Percentiles rank a stretch among this genome's conserved stretches.
phyloP scores from a whole-genome alignment of 1,140 invertebrate genomes.

The Drosophila sechellia region DNA sequence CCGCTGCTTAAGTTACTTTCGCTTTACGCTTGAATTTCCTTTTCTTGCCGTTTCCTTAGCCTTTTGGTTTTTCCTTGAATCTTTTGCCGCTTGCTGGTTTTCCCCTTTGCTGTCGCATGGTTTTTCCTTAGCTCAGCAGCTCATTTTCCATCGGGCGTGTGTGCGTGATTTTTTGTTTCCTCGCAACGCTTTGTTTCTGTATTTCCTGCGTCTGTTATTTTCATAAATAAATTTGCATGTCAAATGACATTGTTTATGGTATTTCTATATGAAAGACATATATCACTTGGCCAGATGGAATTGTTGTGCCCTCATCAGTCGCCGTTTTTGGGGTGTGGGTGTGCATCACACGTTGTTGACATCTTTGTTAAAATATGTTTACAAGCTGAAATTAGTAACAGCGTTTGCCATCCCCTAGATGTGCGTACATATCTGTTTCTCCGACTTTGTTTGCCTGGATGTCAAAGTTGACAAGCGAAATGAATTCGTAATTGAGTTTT shows the following conservation, averaged over 20 bases:
- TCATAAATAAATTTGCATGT: constrained; percentile 83
- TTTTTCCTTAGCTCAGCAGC: constrained; percentile 71
- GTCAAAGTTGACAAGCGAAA: constrained; percentile 75
- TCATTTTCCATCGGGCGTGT: constrained; percentile 66
- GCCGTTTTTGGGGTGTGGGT: constrained; percentile 32
- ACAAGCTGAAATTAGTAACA: constrained; percentile 77
- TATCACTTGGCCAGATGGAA: constrained; percentile 56
- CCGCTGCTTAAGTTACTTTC: constrained; percentile 78
- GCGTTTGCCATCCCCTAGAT: constrained; percentile 29
- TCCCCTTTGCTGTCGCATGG: constrained; percentile 19
- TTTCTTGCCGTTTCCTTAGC: constrained; percentile 28
- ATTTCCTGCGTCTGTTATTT: constrained; percentile 71
- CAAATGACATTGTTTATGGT: constrained; percentile 82
- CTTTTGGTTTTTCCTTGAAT: constrained; percentile 14
- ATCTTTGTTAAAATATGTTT: constrained; percentile 83
- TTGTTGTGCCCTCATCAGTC: constrained; percentile 29
- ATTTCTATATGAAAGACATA: constrained; percentile 77
- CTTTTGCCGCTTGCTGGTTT: constrained; percentile 30
- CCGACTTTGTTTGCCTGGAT: constrained; percentile 52
- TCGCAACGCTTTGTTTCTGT: constrained; percentile 40
- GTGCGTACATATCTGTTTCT: constrained; percentile 15
- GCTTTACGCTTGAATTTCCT: constrained; percentile 74
- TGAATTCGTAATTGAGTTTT: constrained; percentile 83
- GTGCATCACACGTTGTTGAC: constrained; percentile 75
- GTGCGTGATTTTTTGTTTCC: constrained; percentile 65